Conservation (phyloP, 1,140 invertebrate genomes). For the Homalodisca vitripennis region DNA sequence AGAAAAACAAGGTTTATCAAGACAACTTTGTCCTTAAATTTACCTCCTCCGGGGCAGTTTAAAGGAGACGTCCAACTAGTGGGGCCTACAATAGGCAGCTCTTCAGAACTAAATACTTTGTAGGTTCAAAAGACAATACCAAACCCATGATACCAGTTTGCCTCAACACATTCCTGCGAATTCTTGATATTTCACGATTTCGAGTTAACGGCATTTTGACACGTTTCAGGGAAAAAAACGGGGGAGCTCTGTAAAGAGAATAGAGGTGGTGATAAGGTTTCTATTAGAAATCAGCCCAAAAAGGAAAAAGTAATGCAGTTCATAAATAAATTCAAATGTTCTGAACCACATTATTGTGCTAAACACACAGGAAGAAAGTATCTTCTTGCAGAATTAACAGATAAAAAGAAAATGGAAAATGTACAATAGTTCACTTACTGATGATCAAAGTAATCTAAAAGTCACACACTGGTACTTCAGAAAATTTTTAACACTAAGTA, state of each 20-base stretch:
- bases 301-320: conserved; percentile 1
- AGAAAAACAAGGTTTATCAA: too few species aligned
- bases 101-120: too few species aligned
- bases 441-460: neutral
- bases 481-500: neutral
- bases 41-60: too few species aligned
- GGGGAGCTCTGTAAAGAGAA: conserved; percentile 15
- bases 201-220: conserved; percentile 17
- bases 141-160: too few species aligned
- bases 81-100: too few species aligned
- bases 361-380: conserved; percentile 21
- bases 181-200: conserved; percentile 16
- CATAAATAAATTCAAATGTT: conserved; percentile 13
- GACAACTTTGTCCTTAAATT: too few species aligned
- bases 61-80: too few species aligned
- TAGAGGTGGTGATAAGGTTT: conserved; percentile 2
- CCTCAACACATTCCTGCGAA: too few species aligned
- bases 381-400: neutral
- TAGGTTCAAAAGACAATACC: too few species aligned
- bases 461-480: neutral
- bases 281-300: neutral
- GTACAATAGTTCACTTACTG: conserved; percentile 1
- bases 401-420: neutral
- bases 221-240: neutral
- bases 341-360: conserved; percentile 21